Percentiles rank a stretch among this genome's conserved stretches.
Evolutionary conservation across 2,888 invertebrate genomes (phyloP).

Genomic region (Aspidiotus destructor): DNA sequence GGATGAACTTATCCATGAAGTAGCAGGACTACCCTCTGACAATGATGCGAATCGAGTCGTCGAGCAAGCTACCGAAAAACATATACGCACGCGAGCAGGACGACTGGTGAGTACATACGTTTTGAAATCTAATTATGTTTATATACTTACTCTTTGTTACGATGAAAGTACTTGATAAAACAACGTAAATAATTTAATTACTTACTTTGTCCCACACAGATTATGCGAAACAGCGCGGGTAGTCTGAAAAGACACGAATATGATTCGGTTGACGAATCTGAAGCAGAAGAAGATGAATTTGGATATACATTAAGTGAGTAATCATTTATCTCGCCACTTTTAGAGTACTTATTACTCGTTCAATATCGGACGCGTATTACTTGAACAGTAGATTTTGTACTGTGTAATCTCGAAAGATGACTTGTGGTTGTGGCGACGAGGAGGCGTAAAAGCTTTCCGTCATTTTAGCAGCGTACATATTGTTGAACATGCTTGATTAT

Average conservation of each 20-base stretch:
- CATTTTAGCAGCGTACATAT: too few relatives aligned
- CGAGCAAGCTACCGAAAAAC: slow-evolving; percentile 38
- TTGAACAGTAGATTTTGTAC: too few relatives aligned
- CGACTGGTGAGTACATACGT: slow-evolving; percentile 50
- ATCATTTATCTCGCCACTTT: slow-evolving; percentile 37
- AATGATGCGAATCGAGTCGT: background rate
- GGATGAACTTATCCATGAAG: too few relatives aligned
- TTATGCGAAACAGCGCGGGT: slow-evolving; percentile 79
- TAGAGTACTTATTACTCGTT: too few relatives aligned
- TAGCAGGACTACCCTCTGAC: too few relatives aligned
- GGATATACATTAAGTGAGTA: slow-evolving; percentile 87
- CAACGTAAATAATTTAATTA: background rate
- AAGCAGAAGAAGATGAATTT: slow-evolving; percentile 73
- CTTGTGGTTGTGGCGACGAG: background rate
- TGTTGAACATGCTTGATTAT: too few relatives aligned
- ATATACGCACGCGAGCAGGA: slow-evolving; percentile 66
- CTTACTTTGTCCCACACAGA: slow-evolving; percentile 47
- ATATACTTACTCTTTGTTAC: background rate
- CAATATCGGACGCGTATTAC: too few relatives aligned
- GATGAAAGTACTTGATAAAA: background rate
- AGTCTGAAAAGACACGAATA: slow-evolving; percentile 66
- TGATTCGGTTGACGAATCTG: slow-evolving; percentile 69
- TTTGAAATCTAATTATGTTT: background rate
- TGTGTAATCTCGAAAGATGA: slow-evolving; percentile 41
- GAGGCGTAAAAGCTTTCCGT: too few relatives aligned